Evolutionary conservation across 1,140 invertebrate species (phyloP), one percentile per base, ranked within the genome.

Genomic region (Ptiloglossa arizonensis): DNA sequence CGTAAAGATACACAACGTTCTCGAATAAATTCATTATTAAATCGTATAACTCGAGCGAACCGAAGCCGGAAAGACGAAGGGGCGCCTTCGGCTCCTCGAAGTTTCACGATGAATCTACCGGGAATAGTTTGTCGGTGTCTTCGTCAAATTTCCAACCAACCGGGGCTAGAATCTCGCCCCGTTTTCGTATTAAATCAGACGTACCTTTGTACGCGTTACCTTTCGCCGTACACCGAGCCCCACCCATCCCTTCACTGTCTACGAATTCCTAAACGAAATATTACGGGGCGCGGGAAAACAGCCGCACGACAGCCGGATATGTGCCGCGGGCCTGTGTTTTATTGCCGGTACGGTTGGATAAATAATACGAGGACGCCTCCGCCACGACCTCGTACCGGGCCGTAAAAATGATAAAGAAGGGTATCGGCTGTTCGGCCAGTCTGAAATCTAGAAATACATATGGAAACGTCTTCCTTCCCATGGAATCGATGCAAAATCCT

Each of bases 331-430:
- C 76, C 86, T 90, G 90, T 90, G 86, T 91, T 91, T 92, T 92
- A 92, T 90, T 89, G 90, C 87, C 60, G 62, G 46, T 60, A 75
- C 66, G 52, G 27, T 75, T 48, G 83, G 41, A 41, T 41, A 41
- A 82, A 90, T 91, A 89, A 91, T 90, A 86, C 82, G 82, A 57
- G 87, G 85, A 86, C 82, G 78, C 89, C 88, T 90, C 87, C 74
- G 83, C 89, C 87, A 88, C 86, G 87, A 88, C 73, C 87, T 88
- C 85, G 87, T 86, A 86, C 89, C 88, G 83, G 81, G 79, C 77
- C 81, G 86, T 91, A 92, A 92, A 92, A 92, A 92, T 90, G 90
- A 92, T 90, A 89, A 91, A 90, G 88, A 89, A 90, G 87, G 85
- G 75, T 91, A 89, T 89, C 83, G 86, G 72, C 82, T 81, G 83